Evolutionary conservation across 2,888 invertebrate species (phyloP).

Genomic region (Marasmarcha lunaedactyla): DNA sequence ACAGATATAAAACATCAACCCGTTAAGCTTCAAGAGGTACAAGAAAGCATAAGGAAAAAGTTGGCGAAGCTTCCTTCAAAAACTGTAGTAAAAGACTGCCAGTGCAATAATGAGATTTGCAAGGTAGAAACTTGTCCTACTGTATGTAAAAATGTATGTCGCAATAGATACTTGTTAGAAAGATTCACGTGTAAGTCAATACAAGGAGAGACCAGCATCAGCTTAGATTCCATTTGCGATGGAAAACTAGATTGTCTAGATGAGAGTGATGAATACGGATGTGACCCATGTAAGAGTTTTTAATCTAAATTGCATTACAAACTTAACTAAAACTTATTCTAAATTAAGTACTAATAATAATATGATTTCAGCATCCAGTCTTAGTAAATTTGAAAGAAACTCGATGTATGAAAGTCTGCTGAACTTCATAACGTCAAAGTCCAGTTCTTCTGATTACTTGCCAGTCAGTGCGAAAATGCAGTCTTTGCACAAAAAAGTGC

Average conservation of each 20-base stretch:
- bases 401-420: too few relatives aligned
- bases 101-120: not conserved
- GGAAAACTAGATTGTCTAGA: conserved; percentile 53
- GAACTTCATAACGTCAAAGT: too few relatives aligned
- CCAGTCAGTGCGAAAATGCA: too few relatives aligned
- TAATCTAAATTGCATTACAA: too few relatives aligned
- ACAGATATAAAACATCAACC: conserved; percentile 1
- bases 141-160: conserved; percentile 34
- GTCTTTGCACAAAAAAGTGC: too few relatives aligned
- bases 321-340: too few relatives aligned
- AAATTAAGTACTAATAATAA: not conserved
- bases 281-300: conserved; percentile 26
- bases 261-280: conserved; percentile 41
- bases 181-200: conserved; percentile 36
- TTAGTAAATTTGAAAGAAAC: not conserved
- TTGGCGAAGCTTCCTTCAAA: too few relatives aligned
- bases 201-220: conserved; percentile 22
- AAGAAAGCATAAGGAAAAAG: too few relatives aligned
- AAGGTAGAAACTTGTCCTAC: conserved; percentile 21
- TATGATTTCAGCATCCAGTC: too few relatives aligned
- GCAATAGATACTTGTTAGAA: conserved; percentile 29
- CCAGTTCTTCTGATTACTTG: too few relatives aligned
- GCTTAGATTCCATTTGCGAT: conserved; percentile 39
- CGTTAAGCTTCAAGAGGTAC: too few relatives aligned
- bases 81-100: too few relatives aligned